Evolutionary conservation across 2,888 invertebrate genomes (phyloP).

Genomic region (Chloroclystis v-ata): DNA sequence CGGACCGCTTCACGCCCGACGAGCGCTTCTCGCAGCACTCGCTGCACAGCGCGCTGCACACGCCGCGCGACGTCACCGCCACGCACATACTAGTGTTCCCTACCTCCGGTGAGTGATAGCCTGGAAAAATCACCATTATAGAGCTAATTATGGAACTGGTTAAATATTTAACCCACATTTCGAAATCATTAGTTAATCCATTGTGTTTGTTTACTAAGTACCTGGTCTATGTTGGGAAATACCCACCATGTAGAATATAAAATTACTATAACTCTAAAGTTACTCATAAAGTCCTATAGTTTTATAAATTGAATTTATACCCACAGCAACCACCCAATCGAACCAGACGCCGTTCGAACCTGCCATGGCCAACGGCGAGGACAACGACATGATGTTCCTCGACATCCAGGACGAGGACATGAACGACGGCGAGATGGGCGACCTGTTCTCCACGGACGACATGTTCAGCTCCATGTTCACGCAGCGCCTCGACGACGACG

Average conservation of each 20-base stretch:
- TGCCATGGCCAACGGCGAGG: conserved; percentile 68
- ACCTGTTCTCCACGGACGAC: conserved; percentile 83
- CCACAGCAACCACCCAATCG: conserved; percentile 83
- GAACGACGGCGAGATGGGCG: conserved; percentile 77
- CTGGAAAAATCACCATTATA: too few species aligned
- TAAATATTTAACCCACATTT: too few species aligned
- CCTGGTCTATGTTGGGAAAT: too few species aligned
- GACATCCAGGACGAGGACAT: conserved; percentile 66
- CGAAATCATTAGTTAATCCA: too few species aligned
- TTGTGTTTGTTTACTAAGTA: too few species aligned
- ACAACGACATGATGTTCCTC: conserved; percentile 69
- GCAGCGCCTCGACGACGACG: conserved; percentile 45
- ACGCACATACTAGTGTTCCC: conserved; percentile 99
- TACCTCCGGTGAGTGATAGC: conserved; percentile 83
- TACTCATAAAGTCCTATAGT: too few species aligned
- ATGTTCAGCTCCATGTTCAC: conserved; percentile 81
- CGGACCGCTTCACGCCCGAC: conserved; percentile 97
- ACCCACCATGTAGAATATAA: too few species aligned
- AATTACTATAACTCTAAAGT: background rate
- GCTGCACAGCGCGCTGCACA: conserved; percentile 93
- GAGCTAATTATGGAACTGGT: too few species aligned
- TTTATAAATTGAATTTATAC: background rate
- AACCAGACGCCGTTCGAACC: conserved; percentile 69
- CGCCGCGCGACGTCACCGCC: conserved; percentile 96
- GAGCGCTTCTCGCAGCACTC: conserved; percentile 92